Base-by-base conservation (phyloP, 2,888 invertebrate genomes). In the Marasmarcha lunaedactyla region DNA sequence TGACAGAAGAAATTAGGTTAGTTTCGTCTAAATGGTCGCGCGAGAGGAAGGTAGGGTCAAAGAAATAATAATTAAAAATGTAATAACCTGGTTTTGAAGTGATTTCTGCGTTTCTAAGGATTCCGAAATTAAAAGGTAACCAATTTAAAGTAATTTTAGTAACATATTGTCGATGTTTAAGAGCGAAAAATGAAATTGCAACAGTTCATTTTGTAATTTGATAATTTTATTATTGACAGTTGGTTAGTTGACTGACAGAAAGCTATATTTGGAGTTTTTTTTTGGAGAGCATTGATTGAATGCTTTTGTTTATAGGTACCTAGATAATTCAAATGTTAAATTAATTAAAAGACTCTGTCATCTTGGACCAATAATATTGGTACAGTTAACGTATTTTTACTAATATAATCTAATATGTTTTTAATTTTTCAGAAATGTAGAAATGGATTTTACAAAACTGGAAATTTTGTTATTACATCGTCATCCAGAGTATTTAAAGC, bases 391-490 rank as follows among this genome's bases (percentile, higher is more conserved):
- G n/a, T n/a, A n/a, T n/a, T n/a, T n/a, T n/a, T n/a, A n/a, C n/a
- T n/a, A n/a, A n/a, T n/a, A 7, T 30, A 30, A 30, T 30, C 10
- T 10, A 10, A 30, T 7, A 30, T 30, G 4, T 4, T 11, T 30
- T 42, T n/a, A n/a, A n/a, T 30, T 4, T 30, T 33, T 42, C 46
- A 42, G 42, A 56, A 50, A 42, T 38, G 41, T 40, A 46, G 36
- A 39, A 35, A 81, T 81, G 79, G 69, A 74, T 42, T 44, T 48
- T 7, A 52, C 57, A 43, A 61, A 58, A 37, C 51, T 81, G 34
- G 44, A 67, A 63, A 87, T 93, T 48, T 77, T 92, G 55, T 88
- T 88, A 43, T 84, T 94, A 45, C 94, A 94, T 59, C 85, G 88
- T 54, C 78, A 90, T 57, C 90, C 90, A 34, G 87, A 93, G 63